Percentiles rank a stretch among this genome's conserved stretches.
These are phyloP conservation scores for Rhagoletis zephyria DNA, from an alignment of 1,140 invertebrate species.

Conservation along the genomic window DNA sequence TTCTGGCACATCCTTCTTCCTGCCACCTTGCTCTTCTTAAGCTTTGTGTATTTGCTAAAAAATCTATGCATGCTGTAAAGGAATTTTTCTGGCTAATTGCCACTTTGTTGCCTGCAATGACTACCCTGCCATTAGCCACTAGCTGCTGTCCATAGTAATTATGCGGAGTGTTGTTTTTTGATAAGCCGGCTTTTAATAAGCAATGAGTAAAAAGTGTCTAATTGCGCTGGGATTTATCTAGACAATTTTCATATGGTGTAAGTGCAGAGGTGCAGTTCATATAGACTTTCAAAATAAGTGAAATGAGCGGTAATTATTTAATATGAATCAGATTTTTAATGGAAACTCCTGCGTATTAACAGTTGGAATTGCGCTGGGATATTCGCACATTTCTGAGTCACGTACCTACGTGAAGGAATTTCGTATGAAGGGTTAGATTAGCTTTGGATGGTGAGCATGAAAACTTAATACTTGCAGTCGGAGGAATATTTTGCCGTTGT, in stretches of 20 bases:
- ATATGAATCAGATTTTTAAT: neutral
- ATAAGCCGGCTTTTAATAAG: neutral
- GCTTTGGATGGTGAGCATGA: too few relatives aligned
- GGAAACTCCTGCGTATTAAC: neutral
- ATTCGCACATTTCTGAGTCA: too few relatives aligned
- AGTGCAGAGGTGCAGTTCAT: neutral
- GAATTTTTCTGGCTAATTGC: conserved; percentile 41
- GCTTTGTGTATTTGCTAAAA: neutral
- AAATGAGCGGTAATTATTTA: neutral
- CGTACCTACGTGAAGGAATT: too few relatives aligned
- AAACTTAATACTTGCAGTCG: too few relatives aligned
- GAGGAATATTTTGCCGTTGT: too few relatives aligned
- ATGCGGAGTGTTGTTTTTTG: neutral
- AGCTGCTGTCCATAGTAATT: conserved; percentile 24
- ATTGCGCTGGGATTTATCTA: neutral
- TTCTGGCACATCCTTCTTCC: neutral
- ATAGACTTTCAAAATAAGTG: neutral
- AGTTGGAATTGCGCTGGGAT: too few relatives aligned
- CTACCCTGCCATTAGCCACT: conserved; percentile 26
- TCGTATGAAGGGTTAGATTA: too few relatives aligned
- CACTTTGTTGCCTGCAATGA: conserved; percentile 36
- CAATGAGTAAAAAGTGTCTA: conserved; percentile 6
- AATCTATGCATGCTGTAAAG: conserved; percentile 4
- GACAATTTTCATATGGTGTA: neutral
- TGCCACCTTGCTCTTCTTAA: neutral